These are phyloP conservation scores for Lasioglossum figueresi DNA, from an alignment of 2,888 invertebrate species.

Conservation along the genomic window DNA sequence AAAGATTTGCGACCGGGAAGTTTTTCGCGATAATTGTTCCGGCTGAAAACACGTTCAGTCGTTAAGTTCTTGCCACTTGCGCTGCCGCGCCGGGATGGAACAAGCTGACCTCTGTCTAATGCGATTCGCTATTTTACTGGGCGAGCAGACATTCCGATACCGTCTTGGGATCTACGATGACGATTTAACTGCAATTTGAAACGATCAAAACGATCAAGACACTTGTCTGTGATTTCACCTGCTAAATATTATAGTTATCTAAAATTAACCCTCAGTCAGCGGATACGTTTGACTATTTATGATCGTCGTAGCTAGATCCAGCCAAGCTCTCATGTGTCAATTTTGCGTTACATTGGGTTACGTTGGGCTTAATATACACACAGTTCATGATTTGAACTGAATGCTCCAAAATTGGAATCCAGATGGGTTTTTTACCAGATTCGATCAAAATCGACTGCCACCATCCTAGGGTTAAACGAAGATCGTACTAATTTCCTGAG, in stretches of 20 bases:
- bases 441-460: background rate
- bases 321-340: background rate
- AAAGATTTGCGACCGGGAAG: slow-evolving; percentile 51
- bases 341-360: background rate
- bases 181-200: no score
- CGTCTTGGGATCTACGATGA: background rate
- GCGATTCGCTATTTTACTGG: background rate
- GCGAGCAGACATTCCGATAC: background rate
- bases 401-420: background rate
- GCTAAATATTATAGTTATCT: no score
- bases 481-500: background rate
- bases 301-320: background rate
- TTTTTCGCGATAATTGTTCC: slow-evolving; percentile 60
- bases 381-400: background rate
- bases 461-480: no score
- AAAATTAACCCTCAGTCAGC: no score
- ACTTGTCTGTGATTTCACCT: no score
- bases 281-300: no score
- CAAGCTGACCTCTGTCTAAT: background rate
- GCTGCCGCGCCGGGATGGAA: background rate
- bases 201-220: no score
- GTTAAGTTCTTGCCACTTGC: slow-evolving; percentile 39
- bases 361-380: no score
- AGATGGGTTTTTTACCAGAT: background rate
- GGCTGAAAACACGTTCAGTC: slow-evolving; percentile 71